phyloP scores from a whole-genome alignment of 1,140 invertebrate species.

The Ylistrum balloti region DNA sequence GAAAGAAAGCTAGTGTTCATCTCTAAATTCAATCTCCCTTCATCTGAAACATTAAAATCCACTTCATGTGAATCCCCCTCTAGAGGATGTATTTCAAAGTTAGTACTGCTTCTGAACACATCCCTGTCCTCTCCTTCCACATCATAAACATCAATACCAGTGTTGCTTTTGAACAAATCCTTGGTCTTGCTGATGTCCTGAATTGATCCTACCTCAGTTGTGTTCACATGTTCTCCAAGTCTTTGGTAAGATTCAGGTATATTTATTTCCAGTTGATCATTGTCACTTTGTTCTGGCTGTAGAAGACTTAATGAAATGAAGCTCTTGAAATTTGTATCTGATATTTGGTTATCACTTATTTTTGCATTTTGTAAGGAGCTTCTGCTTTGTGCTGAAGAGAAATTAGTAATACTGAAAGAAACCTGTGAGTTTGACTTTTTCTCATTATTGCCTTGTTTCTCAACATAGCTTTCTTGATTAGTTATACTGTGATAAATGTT shows the following conservation, averaged over 20 bases:
- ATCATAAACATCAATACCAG: no score
- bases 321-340: not conserved
- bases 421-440: not conserved
- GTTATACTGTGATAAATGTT: not conserved
- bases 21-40: not conserved
- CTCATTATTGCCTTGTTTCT: not conserved
- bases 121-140: not conserved
- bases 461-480: not conserved
- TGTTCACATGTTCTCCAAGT: not conserved
- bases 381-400: not conserved
- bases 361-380: not conserved
- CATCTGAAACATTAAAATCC: not conserved
- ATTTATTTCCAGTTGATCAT: not conserved
- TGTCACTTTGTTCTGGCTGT: not conserved
- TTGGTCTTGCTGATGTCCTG: not conserved
- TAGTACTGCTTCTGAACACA: not conserved
- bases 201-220: not conserved
- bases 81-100: not conserved
- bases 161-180: not conserved
- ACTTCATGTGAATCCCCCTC: not conserved
- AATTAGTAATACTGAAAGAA: not conserved
- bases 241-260: not conserved
- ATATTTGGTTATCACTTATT: not conserved
- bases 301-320: not conserved
- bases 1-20: not conserved